phyloP scores from a whole-genome alignment of 2,797 vertebrate species.

The Spinus olivaceus region DNA sequence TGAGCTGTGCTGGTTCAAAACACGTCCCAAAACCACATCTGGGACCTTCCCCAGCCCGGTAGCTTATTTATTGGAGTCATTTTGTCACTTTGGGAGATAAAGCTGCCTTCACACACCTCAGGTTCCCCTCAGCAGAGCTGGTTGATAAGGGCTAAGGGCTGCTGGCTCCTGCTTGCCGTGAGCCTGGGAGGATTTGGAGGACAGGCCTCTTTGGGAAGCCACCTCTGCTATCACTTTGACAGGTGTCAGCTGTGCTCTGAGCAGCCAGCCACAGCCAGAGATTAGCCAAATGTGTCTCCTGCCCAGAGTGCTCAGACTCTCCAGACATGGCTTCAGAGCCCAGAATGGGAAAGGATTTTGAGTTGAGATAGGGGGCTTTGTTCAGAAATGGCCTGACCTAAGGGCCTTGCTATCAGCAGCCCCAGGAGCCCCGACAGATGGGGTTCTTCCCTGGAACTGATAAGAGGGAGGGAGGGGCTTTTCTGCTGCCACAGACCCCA shows the following conservation, averaged over 20 bases:
- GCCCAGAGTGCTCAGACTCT: not conserved
- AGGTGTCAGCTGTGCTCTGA: constrained; percentile 69
- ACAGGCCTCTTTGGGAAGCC: constrained; percentile 63
- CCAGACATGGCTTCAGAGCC: not conserved
- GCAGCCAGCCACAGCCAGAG: constrained; percentile 50
- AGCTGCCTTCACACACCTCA: constrained; percentile 63
- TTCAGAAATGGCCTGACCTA: constrained; percentile 25
- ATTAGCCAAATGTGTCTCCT: constrained; percentile 65
- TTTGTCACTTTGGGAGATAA: constrained; percentile 73
- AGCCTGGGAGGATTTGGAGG: constrained; percentile 15
- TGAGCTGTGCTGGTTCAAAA: not conserved
- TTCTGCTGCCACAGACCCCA: not conserved
- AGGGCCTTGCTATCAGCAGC: constrained; percentile 10
- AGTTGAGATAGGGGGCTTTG: not conserved
- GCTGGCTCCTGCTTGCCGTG: constrained; percentile 58
- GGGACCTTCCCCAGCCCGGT: not conserved
- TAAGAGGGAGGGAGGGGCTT: not conserved
- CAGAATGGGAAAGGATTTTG: constrained; percentile 32
- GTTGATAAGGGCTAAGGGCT: constrained; percentile 43
- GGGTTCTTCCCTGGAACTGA: not conserved
- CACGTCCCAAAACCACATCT: not conserved
- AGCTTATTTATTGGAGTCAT: constrained; percentile 35
- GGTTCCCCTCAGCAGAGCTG: constrained; percentile 44
- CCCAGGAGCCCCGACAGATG: not conserved
- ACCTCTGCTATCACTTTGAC: constrained; percentile 71